Evolutionary conservation across 2,113 vertebrate species (phyloP).

Genomic region (Callocephalon fimbriatum): DNA sequence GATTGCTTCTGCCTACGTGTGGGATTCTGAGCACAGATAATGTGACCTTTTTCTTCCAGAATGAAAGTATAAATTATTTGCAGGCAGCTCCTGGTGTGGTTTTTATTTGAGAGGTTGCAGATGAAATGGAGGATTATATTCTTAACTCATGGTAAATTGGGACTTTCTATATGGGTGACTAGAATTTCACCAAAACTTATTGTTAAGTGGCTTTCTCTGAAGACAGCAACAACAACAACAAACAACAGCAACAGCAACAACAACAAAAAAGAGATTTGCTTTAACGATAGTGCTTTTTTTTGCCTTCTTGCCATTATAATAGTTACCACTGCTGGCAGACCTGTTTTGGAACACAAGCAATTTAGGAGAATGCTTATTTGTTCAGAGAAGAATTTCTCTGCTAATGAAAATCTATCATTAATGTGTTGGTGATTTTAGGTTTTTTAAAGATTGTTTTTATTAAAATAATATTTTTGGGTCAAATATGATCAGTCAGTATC

Average conservation of each 20-base stretch:
- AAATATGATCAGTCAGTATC: background rate
- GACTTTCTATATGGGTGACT: background rate
- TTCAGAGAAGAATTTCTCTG: background rate
- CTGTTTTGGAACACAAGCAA: background rate
- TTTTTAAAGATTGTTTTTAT: background rate
- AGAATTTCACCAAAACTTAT: background rate
- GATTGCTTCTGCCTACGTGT: background rate
- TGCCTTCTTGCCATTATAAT: background rate
- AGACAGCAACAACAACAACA: background rate
- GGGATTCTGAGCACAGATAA: background rate
- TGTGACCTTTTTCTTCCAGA: background rate
- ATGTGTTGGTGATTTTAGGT: background rate
- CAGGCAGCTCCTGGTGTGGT: rapidly evolving
- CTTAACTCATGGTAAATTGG: background rate
- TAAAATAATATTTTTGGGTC: background rate
- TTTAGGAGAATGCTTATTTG: background rate
- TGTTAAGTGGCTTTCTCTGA: background rate
- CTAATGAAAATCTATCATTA: background rate
- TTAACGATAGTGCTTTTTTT: background rate
- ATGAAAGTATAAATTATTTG: background rate
- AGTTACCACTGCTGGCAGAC: rapidly evolving
- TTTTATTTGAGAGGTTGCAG: rapidly evolving
- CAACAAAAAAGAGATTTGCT: background rate
- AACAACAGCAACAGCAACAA: background rate
- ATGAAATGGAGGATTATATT: background rate